phyloP scores from a whole-genome alignment of 2,113 vertebrate species.

The Zapus hudsonius region DNA sequence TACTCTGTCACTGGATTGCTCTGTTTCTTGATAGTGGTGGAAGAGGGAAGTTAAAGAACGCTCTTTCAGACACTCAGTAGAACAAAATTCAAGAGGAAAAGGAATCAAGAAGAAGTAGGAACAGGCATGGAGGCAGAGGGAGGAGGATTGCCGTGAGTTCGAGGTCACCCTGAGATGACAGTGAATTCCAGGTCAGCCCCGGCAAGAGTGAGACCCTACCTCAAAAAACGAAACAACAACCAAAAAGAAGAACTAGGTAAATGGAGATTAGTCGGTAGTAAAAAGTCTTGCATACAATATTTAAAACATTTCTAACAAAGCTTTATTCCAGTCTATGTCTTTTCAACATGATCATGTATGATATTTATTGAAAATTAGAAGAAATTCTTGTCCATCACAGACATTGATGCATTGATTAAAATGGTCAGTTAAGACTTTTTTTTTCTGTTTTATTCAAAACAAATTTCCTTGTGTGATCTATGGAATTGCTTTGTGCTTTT shows the following conservation, averaged over 20 bases:
- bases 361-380: conserved; percentile 29
- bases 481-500: not conserved
- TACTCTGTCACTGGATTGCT: not conserved
- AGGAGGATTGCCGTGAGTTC: too few species aligned
- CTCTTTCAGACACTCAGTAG: not conserved
- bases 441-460: not conserved
- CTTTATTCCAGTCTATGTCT: not conserved
- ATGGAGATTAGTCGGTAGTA: not conserved
- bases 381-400: not conserved
- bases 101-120: not conserved
- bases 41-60: not conserved
- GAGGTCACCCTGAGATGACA: too few species aligned
- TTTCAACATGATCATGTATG: not conserved
- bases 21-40: not conserved
- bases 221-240: too few species aligned
- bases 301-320: conserved; percentile 2
- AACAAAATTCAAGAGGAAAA: not conserved
- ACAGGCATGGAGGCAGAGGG: too few species aligned
- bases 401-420: not conserved
- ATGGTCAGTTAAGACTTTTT: not conserved
- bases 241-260: conserved; percentile 35
- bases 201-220: too few species aligned
- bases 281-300: not conserved
- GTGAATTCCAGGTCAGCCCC: too few species aligned
- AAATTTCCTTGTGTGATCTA: conserved; percentile 17